A percentile compares a stretch with the other conserved stretches of the same genome.
Evolutionary conservation across 2,113 vertebrate genomes (phyloP).

Genomic region (Spea bombifrons): DNA sequence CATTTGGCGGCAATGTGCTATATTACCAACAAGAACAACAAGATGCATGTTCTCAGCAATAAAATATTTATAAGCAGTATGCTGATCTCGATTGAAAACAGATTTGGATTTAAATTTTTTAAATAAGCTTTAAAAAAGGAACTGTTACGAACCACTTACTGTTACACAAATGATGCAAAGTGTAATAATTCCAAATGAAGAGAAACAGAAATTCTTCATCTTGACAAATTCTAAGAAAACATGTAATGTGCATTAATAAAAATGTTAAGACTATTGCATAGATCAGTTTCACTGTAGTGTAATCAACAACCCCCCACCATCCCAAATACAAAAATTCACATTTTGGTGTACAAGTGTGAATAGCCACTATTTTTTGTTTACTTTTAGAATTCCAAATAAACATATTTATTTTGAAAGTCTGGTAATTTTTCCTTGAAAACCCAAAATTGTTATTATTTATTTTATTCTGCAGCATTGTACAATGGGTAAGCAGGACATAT

Average conservation of each 20-base stretch:
- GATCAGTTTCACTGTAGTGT: too few species aligned
- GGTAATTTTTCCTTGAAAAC: too few species aligned
- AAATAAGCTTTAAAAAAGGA: background rate
- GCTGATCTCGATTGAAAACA: slow-evolving; percentile 8
- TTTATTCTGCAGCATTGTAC: too few species aligned
- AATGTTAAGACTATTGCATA: background rate
- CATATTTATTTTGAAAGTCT: too few species aligned
- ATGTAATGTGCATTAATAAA: background rate
- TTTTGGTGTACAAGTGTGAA: too few species aligned
- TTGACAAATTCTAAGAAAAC: slow-evolving; percentile 1
- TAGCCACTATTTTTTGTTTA: too few species aligned
- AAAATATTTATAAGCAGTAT: slow-evolving; percentile 1
- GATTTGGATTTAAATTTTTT: slow-evolving; percentile 1
- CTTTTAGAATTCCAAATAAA: too few species aligned
- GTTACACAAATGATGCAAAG: background rate
- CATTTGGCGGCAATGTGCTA: too few species aligned
- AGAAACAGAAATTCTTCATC: slow-evolving; percentile 5
- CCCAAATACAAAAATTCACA: too few species aligned
- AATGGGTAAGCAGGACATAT: too few species aligned
- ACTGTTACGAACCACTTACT: slow-evolving; percentile 22
- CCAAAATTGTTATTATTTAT: too few species aligned
- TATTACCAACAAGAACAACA: background rate
- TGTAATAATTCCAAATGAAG: background rate
- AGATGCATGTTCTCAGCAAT: background rate
- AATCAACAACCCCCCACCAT: too few species aligned